A percentile compares a stretch with the other conserved stretches of the same genome.
Conservation (phyloP, 2,797 vertebrate species). For the Gallinago solitaria region DNA sequence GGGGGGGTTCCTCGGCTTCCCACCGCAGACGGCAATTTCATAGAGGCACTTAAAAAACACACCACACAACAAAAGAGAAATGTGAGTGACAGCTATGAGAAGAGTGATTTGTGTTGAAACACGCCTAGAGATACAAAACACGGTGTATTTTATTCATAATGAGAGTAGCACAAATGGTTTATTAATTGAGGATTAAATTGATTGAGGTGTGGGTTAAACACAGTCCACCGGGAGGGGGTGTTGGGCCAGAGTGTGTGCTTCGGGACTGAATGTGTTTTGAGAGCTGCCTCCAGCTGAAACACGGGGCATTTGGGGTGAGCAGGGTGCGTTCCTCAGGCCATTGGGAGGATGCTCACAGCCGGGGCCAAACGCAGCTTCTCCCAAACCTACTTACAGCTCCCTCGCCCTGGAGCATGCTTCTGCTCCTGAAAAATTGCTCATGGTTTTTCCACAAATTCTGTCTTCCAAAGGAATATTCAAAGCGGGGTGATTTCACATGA, state of each 20-base stretch:
- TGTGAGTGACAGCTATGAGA: neutral
- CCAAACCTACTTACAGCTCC: neutral
- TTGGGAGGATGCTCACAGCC: neutral
- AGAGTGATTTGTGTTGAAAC: neutral
- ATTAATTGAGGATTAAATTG: neutral
- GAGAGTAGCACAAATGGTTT: neutral
- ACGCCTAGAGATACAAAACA: neutral
- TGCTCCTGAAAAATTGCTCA: rapidly evolving
- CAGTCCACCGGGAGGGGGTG: neutral
- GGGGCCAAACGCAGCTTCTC: neutral
- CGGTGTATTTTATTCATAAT: neutral
- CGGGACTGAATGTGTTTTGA: neutral
- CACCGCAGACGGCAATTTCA: no score
- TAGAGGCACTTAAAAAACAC: neutral
- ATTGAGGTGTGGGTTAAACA: neutral
- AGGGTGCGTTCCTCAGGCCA: rapidly evolving
- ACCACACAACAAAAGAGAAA: neutral
- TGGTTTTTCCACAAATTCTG: neutral
- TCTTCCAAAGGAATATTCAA: neutral
- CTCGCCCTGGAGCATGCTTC: neutral
- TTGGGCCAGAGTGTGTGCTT: neutral
- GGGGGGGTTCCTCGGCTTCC: no score
- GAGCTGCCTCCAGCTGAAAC: neutral
- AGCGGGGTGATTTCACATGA: neutral
- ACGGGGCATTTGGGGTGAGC: rapidly evolving